A percentile compares a stretch with the other conserved stretches of the same genome.
Conservation (phyloP, 2,113 vertebrate genomes). For the Sciurus niger region DNA sequence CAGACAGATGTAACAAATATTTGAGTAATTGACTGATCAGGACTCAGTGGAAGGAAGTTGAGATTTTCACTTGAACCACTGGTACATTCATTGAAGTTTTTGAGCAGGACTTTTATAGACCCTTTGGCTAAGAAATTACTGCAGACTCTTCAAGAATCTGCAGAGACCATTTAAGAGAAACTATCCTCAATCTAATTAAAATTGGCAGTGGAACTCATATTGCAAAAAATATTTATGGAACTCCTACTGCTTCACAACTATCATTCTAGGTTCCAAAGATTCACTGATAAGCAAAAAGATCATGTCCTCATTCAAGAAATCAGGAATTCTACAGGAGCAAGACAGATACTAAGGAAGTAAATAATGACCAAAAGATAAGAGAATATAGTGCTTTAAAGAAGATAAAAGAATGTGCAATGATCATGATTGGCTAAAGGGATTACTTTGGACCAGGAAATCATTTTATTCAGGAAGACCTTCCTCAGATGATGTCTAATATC, state of each 20-base stretch:
- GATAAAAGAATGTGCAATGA: background rate
- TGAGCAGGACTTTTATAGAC: background rate
- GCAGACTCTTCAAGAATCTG: background rate
- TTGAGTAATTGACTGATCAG: background rate
- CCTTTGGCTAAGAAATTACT: background rate
- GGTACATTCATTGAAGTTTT: background rate
- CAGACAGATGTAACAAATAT: background rate
- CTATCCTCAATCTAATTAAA: background rate
- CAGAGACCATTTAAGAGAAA: background rate
- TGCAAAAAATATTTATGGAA: background rate
- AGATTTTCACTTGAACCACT: background rate
- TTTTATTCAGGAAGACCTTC: background rate
- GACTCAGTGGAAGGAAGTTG: too few species aligned
- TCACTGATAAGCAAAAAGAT: background rate
- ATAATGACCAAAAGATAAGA: background rate
- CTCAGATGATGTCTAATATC: background rate
- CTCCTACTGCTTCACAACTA: background rate
- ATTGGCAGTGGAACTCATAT: background rate
- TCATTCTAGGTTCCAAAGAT: background rate
- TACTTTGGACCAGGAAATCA: background rate
- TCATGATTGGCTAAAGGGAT: background rate
- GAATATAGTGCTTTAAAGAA: background rate
- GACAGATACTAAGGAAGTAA: background rate
- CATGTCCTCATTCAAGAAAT: background rate
- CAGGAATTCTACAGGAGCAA: background rate